phyloP scores from a whole-genome alignment of 1,140 invertebrate species.

The Ceratoteleas bidentatus region DNA sequence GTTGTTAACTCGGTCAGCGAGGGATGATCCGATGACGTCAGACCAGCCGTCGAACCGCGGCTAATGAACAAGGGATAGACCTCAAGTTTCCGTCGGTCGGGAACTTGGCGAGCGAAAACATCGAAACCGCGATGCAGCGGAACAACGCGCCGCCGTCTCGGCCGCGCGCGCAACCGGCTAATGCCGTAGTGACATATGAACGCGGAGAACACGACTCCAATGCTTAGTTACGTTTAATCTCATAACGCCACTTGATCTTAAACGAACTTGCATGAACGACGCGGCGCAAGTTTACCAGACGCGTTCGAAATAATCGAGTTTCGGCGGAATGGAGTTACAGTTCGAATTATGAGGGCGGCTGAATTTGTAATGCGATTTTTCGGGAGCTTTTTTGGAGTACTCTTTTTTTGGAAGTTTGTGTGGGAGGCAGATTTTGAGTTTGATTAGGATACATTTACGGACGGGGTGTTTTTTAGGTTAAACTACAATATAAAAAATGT shows the following conservation, averaged over 20 bases:
- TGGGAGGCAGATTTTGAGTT: no score
- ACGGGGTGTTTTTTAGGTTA: no score
- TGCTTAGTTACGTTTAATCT: constrained; percentile 52
- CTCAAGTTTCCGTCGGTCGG: constrained; percentile 45
- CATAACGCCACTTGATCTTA: constrained; percentile 46
- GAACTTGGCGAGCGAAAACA: constrained; percentile 46
- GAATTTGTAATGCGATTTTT: constrained; percentile 16
- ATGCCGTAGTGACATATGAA: constrained; percentile 31
- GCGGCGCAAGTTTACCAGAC: constrained; percentile 34
- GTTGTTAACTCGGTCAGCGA: constrained; percentile 57
- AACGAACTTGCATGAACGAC: constrained; percentile 26
- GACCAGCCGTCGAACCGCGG: constrained; percentile 26
- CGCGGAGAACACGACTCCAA: constrained; percentile 27
- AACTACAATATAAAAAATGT: no score
- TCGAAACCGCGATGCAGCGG: constrained; percentile 17
- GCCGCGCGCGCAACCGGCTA: not conserved
- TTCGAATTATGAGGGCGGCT: constrained; percentile 20
- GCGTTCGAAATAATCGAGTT: constrained; percentile 31
- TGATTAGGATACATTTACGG: no score
- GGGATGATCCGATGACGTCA: constrained; percentile 54
- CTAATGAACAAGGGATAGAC: constrained; percentile 61
- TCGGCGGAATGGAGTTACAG: constrained; percentile 29
- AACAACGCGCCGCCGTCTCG: constrained; percentile 20
- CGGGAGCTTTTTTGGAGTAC: no score
- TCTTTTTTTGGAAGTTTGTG: no score